These are phyloP conservation scores for Cheilosia scutellata DNA, from an alignment of 2,888 invertebrate species.

Conservation along the genomic window DNA sequence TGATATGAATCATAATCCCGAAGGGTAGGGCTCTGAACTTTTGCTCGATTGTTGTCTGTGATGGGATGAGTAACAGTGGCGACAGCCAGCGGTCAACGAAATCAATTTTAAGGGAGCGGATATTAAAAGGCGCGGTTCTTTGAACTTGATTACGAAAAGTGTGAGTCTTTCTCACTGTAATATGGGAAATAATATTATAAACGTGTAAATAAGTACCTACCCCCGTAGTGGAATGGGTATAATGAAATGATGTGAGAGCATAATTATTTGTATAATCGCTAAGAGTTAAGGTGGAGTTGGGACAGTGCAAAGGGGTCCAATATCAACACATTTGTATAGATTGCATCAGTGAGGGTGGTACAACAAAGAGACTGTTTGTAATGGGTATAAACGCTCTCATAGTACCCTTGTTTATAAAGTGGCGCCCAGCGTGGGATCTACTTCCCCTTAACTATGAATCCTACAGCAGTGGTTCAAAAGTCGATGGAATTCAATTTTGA, in stretches of 20 bases:
- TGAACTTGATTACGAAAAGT: conserved; percentile 37
- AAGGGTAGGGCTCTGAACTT: conserved; percentile 55
- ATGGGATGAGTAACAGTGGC: background rate
- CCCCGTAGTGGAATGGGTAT: background rate
- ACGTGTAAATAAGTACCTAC: background rate
- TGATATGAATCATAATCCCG: conserved; percentile 59
- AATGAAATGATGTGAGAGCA: background rate
- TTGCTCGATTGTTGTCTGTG: conserved; percentile 20
- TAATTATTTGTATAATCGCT: background rate
- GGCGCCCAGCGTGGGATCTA: too few species aligned
- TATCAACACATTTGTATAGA: too few species aligned
- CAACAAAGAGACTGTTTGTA: too few species aligned
- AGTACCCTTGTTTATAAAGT: too few species aligned
- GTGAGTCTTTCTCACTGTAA: conserved; percentile 6
- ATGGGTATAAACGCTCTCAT: too few species aligned
- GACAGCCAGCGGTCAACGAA: conserved; percentile 32
- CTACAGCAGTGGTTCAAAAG: too few species aligned
- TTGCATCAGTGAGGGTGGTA: too few species aligned
- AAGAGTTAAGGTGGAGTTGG: background rate
- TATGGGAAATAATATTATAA: conserved; percentile 38
- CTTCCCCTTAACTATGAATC: too few species aligned
- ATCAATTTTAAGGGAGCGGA: conserved; percentile 71
- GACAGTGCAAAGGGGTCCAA: too few species aligned
- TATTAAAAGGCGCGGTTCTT: conserved; percentile 62
- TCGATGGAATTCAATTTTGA: too few species aligned